Percentiles rank a stretch among this genome's conserved stretches.
These are phyloP conservation scores for Tetramorium parvispinum DNA, from an alignment of 1,140 invertebrate genomes.

Conservation along the genomic window DNA sequence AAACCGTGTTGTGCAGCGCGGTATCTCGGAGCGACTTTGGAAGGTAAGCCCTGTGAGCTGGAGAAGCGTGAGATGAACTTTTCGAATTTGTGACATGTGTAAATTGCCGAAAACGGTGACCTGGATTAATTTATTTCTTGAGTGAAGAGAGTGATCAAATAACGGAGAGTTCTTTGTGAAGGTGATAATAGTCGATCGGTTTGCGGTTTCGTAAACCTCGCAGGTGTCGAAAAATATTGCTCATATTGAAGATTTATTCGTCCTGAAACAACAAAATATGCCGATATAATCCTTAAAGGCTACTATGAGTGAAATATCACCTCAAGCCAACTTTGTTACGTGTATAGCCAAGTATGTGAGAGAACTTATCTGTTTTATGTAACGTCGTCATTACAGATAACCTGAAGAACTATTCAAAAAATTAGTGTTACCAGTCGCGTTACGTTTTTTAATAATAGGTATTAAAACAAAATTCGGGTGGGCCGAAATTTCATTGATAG, in stretches of 20 bases:
- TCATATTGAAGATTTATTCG: neutral
- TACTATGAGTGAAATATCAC: no score
- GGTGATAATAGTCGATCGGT: neutral
- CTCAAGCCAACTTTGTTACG: no score
- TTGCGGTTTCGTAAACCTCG: neutral
- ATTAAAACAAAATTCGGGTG: no score
- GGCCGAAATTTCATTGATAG: no score
- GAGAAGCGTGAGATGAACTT: neutral
- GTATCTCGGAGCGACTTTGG: constrained; percentile 65
- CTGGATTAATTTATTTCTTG: neutral
- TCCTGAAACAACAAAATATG: neutral
- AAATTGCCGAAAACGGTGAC: constrained; percentile 9
- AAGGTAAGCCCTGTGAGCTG: constrained; percentile 53
- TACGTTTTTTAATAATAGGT: no score
- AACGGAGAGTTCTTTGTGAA: no score
- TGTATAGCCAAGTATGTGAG: no score
- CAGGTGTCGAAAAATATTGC: neutral
- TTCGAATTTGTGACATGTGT: neutral
- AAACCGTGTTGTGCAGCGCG: constrained; percentile 52
- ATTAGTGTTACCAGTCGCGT: no score
- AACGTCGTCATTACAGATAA: no score
- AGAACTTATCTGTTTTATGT: no score
- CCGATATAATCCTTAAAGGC: neutral
- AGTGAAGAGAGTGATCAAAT: neutral
- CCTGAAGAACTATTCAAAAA: no score